Base-by-base conservation (phyloP, 2,113 vertebrate species). In the Bambusicola thoracicus region DNA sequence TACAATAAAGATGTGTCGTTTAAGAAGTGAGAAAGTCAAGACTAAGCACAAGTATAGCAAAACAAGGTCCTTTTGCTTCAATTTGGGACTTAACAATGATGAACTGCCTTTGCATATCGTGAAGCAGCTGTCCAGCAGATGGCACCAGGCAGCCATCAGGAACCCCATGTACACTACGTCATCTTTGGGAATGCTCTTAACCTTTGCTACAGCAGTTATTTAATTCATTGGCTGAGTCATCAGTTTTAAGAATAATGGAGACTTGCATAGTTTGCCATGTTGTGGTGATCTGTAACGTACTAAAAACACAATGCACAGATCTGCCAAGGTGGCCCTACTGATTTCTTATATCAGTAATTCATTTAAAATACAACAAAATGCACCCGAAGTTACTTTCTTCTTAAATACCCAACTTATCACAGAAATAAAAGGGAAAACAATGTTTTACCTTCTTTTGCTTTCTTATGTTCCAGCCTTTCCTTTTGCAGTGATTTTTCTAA, bases 401-500 rank as follows among this genome's bases (percentile, higher is more conserved):
- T 68, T 82, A 56, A 67, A 30, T 3, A 61, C 19, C 11, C 41
- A 53, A 80, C 19, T 30, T 58, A 40, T 40, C 17, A 46, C n/a
- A 49, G 87, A 86, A 5, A 6, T 30, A 46, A 48, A 76, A 81
- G 49, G n/a, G 34, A 88, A 94, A 94, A 91, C 53, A 19, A 43
- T 3, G 2, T 67, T 94, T 98, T 98, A 99, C 99, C 99, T 98
- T 99, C 99, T 97, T 99, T 99, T 41, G 99, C 98, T 97, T 99
- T 99, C 97, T 99, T 99, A 95, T 99, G 99, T 91, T 99, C 99
- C 66, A 99, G 96, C 92, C 99, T 98, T 96, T 99, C 99, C 96
- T 99, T 99, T 92, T 99, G 99, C 87, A 99, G 97, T 51, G 99
- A 99, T 94, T 99, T 99, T 94, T 99, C 99, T 96, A 99, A 98